These are phyloP conservation scores for Motacilla tschutschensis DNA, from an alignment of 2,113 vertebrate genomes.

Conservation along the genomic window DNA sequence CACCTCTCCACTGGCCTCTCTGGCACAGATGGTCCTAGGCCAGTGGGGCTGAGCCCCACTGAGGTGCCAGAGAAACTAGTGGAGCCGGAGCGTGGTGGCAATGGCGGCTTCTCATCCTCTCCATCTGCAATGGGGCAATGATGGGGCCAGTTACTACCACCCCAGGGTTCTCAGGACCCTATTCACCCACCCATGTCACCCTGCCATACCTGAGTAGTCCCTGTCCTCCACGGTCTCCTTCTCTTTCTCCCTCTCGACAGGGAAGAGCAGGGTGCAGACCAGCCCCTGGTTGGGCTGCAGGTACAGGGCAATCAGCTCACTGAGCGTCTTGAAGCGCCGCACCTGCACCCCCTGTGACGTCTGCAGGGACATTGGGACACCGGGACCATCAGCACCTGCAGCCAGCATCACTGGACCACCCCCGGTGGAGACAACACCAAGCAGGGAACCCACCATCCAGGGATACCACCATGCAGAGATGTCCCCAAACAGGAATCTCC, in stretches of 20 bases:
- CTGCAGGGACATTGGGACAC: conserved; percentile 57
- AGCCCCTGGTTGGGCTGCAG: conserved; percentile 94
- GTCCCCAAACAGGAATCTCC: too few species aligned
- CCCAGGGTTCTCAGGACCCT: not conserved
- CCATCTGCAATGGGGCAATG: conserved; percentile 76
- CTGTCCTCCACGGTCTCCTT: conserved; percentile 82
- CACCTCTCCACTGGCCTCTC: conserved; percentile 84
- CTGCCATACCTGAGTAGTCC: conserved; percentile 85
- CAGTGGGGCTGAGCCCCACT: not conserved
- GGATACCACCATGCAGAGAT: too few species aligned
- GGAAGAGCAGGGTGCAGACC: conserved; percentile 88
- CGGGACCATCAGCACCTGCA: not conserved
- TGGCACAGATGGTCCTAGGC: conserved; percentile 5
- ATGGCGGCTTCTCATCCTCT: conserved; percentile 91
- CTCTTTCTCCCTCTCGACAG: conserved; percentile 87
- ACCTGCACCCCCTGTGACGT: conserved; percentile 94
- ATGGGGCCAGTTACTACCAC: fast-evolving
- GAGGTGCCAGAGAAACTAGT: conserved; percentile 73
- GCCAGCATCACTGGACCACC: fast-evolving
- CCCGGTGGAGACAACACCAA: not conserved
- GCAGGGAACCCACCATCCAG: not conserved
- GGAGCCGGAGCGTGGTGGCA: conserved; percentile 89
- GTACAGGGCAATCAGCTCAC: conserved; percentile 88
- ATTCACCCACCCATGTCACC: fast-evolving
- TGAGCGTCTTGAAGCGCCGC: conserved; percentile 88